Evolutionary conservation across 2,113 vertebrate genomes (phyloP).

Genomic region (Strix uralensis): DNA sequence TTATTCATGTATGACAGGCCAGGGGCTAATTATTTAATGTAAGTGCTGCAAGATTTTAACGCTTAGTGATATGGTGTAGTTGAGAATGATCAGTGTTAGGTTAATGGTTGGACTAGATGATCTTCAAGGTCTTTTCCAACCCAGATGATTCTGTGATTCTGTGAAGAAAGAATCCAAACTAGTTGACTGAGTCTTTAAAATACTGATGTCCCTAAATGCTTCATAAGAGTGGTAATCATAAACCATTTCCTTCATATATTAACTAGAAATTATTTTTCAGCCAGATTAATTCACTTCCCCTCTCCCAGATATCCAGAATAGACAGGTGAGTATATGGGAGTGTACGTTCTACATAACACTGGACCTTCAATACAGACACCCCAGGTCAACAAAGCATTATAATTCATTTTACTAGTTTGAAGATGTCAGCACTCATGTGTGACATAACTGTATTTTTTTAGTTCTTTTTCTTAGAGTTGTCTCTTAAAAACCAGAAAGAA

Average conservation of each 20-base stretch:
- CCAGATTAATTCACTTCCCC: neutral
- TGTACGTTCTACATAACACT: neutral
- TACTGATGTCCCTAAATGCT: neutral
- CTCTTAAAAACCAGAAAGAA: neutral
- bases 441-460: neutral
- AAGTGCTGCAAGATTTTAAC: neutral
- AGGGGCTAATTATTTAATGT: neutral
- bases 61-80: no score
- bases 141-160: no score
- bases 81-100: no score
- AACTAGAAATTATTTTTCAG: neutral
- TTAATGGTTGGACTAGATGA: no score
- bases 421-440: neutral
- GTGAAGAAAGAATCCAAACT: neutral
- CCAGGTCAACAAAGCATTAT: neutral
- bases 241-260: neutral
- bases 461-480: neutral
- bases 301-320: neutral
- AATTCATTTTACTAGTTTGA: neutral
- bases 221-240: neutral
- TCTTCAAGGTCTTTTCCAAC: no score
- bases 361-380: neutral
- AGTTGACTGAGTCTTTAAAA: neutral
- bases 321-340: neutral
- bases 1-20: neutral